phyloP scores from a whole-genome alignment of 2,113 vertebrate genomes.

The Ellobius talpinus region DNA sequence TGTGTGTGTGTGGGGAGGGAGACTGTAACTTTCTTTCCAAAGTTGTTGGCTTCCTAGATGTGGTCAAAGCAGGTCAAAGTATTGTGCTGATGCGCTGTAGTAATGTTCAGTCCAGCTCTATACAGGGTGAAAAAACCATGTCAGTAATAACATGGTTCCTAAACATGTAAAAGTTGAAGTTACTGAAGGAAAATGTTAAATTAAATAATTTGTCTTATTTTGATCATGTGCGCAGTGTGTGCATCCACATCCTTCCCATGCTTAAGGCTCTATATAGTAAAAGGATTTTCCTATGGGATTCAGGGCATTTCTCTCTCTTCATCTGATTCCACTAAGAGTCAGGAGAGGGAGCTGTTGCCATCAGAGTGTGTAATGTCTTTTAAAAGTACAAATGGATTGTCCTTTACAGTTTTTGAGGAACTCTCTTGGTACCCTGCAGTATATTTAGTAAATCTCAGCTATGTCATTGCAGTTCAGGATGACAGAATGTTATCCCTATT shows the following conservation, averaged over 20 bases:
- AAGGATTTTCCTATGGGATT: background rate
- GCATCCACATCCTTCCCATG: background rate
- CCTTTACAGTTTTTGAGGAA: conserved; percentile 48
- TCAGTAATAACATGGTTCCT: background rate
- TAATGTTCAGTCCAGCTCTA: background rate
- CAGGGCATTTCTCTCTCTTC: background rate
- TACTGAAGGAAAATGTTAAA: background rate
- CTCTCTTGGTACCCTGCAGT: conserved; percentile 28
- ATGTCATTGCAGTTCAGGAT: conserved; percentile 16
- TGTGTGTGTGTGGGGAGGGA: background rate
- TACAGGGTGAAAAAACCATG: rapidly evolving
- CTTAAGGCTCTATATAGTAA: background rate
- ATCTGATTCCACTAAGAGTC: background rate
- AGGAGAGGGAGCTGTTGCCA: conserved; percentile 77
- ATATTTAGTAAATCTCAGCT: conserved; percentile 43
- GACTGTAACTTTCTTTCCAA: background rate
- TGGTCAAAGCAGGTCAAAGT: background rate
- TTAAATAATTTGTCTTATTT: background rate
- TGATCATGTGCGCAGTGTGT: background rate
- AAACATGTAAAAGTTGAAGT: no score
- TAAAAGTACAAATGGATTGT: background rate
- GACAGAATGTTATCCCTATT: background rate
- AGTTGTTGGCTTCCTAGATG: background rate
- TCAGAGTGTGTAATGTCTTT: background rate
- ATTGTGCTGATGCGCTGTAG: background rate